Evolutionary conservation across 1,140 invertebrate species (phyloP).

Genomic region (Drosophila athabasca): DNA sequence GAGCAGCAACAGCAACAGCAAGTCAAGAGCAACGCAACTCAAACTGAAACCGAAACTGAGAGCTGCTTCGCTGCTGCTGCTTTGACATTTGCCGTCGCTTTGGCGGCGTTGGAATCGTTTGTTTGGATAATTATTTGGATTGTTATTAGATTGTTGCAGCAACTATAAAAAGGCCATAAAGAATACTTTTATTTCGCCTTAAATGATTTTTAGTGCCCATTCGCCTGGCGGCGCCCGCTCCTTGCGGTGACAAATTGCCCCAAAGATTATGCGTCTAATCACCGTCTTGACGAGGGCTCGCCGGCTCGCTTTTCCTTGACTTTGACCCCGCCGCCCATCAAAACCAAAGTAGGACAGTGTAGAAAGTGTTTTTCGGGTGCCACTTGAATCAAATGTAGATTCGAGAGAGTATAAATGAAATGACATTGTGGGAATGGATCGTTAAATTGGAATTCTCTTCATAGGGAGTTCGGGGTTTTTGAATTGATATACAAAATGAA

Average conservation of each 20-base stretch:
- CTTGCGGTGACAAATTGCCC: slow-evolving; percentile 75
- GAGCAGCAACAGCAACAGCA: slow-evolving; percentile 30
- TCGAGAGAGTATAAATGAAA: slow-evolving; percentile 37
- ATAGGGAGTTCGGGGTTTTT: too few relatives aligned
- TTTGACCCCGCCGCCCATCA: slow-evolving; percentile 7
- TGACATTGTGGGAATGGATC: slow-evolving; percentile 21
- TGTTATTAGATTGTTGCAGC: slow-evolving; percentile 83
- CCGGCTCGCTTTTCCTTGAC: slow-evolving; percentile 23
- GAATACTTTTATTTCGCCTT: slow-evolving; percentile 81
- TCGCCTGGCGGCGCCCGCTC: slow-evolving; percentile 53
- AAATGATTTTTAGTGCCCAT: slow-evolving; percentile 81
- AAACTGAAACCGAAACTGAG: slow-evolving; percentile 28
- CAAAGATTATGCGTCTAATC: slow-evolving; percentile 74
- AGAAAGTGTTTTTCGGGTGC: slow-evolving; percentile 2
- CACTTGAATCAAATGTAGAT: slow-evolving; percentile 53
- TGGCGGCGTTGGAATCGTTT: slow-evolving; percentile 73
- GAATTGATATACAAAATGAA: too few relatives aligned
- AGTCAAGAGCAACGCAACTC: too few relatives aligned
- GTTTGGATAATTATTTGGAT: slow-evolving; percentile 83
- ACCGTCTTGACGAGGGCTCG: slow-evolving; percentile 52
- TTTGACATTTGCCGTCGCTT: slow-evolving; percentile 68
- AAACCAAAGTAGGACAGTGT: not conserved
- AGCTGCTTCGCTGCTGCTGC: slow-evolving; percentile 33
- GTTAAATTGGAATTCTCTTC: slow-evolving; percentile 15
- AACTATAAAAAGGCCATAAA: slow-evolving; percentile 83